Conservation (phyloP, 2,888 invertebrate species). For the Cataglyphis livida region DNA sequence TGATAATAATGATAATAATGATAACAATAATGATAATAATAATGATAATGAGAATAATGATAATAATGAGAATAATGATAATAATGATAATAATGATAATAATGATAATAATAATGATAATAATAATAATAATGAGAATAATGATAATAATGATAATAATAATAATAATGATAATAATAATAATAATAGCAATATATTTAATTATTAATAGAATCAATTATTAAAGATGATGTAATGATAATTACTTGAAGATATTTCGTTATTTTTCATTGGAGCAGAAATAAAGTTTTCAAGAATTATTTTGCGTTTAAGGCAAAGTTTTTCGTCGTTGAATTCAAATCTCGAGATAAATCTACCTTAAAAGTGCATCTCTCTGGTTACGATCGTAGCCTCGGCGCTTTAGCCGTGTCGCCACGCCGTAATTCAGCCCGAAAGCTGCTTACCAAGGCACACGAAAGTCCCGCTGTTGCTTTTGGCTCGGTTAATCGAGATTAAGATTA, state of each 20-base stretch:
- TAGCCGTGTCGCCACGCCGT: background rate
- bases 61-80: background rate
- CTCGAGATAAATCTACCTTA: background rate
- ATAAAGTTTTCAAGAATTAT: background rate
- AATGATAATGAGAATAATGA: too few species aligned
- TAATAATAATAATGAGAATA: too few species aligned
- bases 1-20: too few species aligned
- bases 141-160: background rate
- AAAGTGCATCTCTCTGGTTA: background rate
- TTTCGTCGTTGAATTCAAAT: background rate
- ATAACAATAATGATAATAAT: too few species aligned
- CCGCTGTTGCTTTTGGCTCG: conserved; percentile 8
- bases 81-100: background rate
- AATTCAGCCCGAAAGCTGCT: conserved; percentile 33
- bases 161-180: background rate
- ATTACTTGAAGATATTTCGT: background rate
- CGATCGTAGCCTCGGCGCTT: background rate
- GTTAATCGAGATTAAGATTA: conserved; percentile 48
- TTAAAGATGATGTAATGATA: background rate
- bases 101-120: background rate
- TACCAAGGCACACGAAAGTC: background rate
- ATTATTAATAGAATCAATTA: background rate
- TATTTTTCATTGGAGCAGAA: background rate
- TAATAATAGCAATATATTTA: background rate
- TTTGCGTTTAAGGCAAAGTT: background rate